A percentile compares a stretch with the other conserved stretches of the same genome.
Conservation (phyloP, 2,113 vertebrate species). For the Anolis sagrei region DNA sequence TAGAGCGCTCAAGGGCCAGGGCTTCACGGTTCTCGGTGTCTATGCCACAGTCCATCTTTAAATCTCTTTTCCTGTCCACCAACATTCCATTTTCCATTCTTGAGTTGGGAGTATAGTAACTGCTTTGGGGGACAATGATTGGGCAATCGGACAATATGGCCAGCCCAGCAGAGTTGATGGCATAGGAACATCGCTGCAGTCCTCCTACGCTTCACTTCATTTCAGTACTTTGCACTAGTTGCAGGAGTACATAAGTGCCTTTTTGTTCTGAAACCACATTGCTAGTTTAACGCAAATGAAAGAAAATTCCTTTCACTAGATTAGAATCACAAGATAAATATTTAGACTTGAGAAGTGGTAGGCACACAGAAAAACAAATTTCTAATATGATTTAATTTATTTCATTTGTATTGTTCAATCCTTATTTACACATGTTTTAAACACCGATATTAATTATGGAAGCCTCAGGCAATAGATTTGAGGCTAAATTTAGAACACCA, state of each 20-base stretch:
- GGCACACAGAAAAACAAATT: background rate
- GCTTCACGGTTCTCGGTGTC: too few species aligned
- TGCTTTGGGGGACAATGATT: too few species aligned
- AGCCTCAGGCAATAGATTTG: background rate
- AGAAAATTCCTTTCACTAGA: background rate
- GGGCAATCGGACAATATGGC: too few species aligned
- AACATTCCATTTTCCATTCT: too few species aligned
- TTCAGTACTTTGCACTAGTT: background rate
- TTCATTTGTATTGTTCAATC: too few species aligned
- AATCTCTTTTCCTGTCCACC: too few species aligned
- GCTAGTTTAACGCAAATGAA: conserved; percentile 16
- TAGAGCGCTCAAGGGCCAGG: too few species aligned
- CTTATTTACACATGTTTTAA: background rate
- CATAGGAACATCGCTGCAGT: too few species aligned
- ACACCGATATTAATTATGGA: background rate
- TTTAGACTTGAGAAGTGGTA: background rate
- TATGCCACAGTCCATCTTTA: too few species aligned
- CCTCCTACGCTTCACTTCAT: too few species aligned
- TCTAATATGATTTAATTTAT: background rate
- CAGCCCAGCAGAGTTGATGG: too few species aligned
- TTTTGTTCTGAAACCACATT: background rate
- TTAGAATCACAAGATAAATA: background rate
- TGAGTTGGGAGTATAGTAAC: too few species aligned
- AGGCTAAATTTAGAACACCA: background rate
- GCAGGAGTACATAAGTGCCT: background rate